Evolutionary conservation across 2,888 invertebrate genomes (phyloP).

Genomic region (Dynastes maya): DNA sequence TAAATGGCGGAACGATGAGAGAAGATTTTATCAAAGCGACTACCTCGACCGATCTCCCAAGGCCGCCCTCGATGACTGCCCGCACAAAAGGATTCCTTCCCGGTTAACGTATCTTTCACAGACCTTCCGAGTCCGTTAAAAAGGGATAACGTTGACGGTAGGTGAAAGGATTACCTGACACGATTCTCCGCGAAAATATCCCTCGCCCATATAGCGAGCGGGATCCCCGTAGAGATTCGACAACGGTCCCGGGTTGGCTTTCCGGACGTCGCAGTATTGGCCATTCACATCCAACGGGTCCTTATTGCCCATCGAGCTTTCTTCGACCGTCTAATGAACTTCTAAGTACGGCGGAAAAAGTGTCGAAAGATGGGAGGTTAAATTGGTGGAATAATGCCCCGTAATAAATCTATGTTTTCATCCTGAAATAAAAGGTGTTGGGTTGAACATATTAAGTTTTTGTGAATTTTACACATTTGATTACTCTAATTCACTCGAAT

Average conservation of each 20-base stretch:
- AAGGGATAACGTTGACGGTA: slow-evolving; percentile 13
- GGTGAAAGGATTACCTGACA: slow-evolving; percentile 13
- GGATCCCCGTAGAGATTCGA: background rate
- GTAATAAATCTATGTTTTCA: background rate
- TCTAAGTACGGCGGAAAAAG: slow-evolving; percentile 15
- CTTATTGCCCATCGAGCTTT: slow-evolving; percentile 24
- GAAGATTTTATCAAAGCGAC: background rate
- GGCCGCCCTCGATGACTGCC: background rate
- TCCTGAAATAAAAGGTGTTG: background rate
- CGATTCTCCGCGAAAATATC: background rate
- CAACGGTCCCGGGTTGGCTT: background rate
- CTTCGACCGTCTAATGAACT: slow-evolving; percentile 17
- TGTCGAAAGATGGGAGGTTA: background rate
- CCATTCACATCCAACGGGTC: background rate
- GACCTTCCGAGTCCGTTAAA: slow-evolving; percentile 11
- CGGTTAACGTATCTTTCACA: slow-evolving; percentile 1
- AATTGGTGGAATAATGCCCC: background rate
- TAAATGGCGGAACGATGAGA: background rate
- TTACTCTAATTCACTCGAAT: too few species aligned
- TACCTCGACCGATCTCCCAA: background rate
- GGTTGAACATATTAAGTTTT: too few species aligned
- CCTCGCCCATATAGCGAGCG: background rate
- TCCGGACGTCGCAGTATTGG: slow-evolving; percentile 7
- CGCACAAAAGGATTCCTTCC: slow-evolving; percentile 2
- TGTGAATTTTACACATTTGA: too few species aligned